Conservation (phyloP, 1,140 invertebrate genomes). For the Oryzaephilus surinamensis region DNA sequence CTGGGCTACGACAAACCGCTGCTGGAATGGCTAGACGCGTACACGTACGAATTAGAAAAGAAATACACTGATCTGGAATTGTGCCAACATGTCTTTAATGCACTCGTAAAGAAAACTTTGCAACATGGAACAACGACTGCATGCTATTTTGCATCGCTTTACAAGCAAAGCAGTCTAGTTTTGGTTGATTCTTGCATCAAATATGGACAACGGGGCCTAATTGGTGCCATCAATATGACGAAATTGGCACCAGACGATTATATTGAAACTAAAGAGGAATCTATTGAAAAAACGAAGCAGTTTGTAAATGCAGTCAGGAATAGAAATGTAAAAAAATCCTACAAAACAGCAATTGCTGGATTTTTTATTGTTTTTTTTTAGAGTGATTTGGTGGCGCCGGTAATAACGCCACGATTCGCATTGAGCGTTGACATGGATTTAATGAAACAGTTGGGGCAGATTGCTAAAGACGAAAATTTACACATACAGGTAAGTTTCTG, state of each 20-base stretch:
- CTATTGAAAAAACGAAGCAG: slow-evolving; percentile 45
- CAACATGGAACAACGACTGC: slow-evolving; percentile 76
- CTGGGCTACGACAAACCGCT: slow-evolving; percentile 67
- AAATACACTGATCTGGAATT: slow-evolving; percentile 59
- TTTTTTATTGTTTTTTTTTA: slow-evolving; percentile 40
- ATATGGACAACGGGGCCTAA: slow-evolving; percentile 69
- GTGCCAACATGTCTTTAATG: slow-evolving; percentile 59
- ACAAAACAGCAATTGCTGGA: neutral
- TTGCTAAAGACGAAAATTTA: slow-evolving; percentile 59
- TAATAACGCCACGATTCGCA: slow-evolving; percentile 83
- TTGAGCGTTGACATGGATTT: slow-evolving; percentile 63
- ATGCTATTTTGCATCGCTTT: slow-evolving; percentile 77
- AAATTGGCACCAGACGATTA: slow-evolving; percentile 47
- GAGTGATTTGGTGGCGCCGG: slow-evolving; percentile 61
- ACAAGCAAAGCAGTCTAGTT: slow-evolving; percentile 56
- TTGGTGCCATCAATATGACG: slow-evolving; percentile 87
- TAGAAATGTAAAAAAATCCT: slow-evolving; percentile 4
- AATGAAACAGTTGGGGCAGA: slow-evolving; percentile 52
- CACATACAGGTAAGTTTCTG: slow-evolving; percentile 68
- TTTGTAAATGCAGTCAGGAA: slow-evolving; percentile 54
- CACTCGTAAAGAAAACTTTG: slow-evolving; percentile 64
- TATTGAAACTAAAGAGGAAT: slow-evolving; percentile 45
- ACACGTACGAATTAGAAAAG: slow-evolving; percentile 77
- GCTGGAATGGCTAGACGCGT: slow-evolving; percentile 75
- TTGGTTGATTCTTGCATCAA: slow-evolving; percentile 54